phyloP scores from a whole-genome alignment of 1,140 invertebrate species.

The Dryas iulia region DNA sequence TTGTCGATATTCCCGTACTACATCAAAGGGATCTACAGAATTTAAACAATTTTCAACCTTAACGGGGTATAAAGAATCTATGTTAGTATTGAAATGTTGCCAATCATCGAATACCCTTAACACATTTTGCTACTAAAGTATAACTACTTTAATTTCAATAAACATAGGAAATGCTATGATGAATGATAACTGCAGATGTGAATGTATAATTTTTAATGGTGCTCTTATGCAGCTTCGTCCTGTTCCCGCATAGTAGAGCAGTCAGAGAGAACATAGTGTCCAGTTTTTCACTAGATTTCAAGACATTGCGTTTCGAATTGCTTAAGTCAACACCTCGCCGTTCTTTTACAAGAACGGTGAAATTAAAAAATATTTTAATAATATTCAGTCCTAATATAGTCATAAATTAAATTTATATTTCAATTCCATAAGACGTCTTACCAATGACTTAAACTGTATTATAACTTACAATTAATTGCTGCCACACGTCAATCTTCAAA shows the following conservation, averaged over 20 bases:
- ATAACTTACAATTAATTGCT: no score
- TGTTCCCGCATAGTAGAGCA: no score
- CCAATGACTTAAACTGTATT: neutral
- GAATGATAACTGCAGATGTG: neutral
- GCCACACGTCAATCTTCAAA: neutral
- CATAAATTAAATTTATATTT: no score
- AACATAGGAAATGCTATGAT: neutral
- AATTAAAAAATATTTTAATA: no score
- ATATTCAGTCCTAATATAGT: no score
- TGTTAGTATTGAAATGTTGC: conserved; percentile 28
- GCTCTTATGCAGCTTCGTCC: no score
- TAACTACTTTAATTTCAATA: neutral
- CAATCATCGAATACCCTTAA: conserved; percentile 59
- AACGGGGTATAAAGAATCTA: conserved; percentile 37
- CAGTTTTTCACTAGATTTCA: no score
- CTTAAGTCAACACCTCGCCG: no score
- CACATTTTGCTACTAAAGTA: neutral
- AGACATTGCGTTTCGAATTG: no score
- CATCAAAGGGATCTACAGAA: conserved; percentile 69
- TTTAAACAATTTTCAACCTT: conserved; percentile 61
- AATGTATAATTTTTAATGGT: neutral
- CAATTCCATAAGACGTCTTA: neutral
- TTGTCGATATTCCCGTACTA: conserved; percentile 77
- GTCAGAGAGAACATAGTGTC: no score
- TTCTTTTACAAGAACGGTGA: no score